Percentiles rank a stretch among this genome's conserved stretches.
Evolutionary conservation across 2,797 vertebrate genomes (phyloP).

Genomic region (Phrynocephalus guinanensis): DNA sequence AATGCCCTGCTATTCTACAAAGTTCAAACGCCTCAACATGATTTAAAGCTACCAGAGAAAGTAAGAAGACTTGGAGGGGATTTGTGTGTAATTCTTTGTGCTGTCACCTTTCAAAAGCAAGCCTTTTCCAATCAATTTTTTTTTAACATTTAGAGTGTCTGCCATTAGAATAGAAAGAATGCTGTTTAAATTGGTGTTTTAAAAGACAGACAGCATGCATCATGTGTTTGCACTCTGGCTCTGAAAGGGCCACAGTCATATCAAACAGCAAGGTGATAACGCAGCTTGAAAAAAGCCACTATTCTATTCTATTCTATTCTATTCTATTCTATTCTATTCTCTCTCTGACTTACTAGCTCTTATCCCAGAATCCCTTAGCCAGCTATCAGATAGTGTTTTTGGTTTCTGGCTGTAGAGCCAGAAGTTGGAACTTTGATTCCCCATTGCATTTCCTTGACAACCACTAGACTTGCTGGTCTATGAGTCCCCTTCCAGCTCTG

Average conservation of each 20-base stretch:
- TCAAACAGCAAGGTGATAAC: constrained; percentile 23
- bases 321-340: too few relatives aligned
- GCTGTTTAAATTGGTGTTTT: constrained; percentile 25
- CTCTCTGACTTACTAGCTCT: neutral
- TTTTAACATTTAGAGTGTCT: constrained; percentile 49
- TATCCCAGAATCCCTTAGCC: neutral
- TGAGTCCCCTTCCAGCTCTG: too few relatives aligned
- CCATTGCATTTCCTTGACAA: too few relatives aligned
- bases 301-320: too few relatives aligned
- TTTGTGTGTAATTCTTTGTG: constrained; percentile 51
- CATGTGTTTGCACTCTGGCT: constrained; percentile 22
- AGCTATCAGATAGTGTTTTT: too few relatives aligned
- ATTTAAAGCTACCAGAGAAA: constrained; percentile 16
- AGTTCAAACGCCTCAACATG: constrained; percentile 9
- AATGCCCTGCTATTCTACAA: constrained; percentile 29
- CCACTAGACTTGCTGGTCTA: too few relatives aligned
- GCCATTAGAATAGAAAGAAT: constrained; percentile 36
- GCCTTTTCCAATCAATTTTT: constrained; percentile 52
- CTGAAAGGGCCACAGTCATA: constrained; percentile 28
- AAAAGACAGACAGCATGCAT: constrained; percentile 53
- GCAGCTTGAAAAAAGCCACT: neutral
- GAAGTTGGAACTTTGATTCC: too few relatives aligned
- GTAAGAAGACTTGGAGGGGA: neutral
- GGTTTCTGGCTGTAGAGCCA: too few relatives aligned
- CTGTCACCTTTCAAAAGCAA: constrained; percentile 55